phyloP scores from a whole-genome alignment of 1,140 invertebrate species.

The Drosophila ananassae region DNA sequence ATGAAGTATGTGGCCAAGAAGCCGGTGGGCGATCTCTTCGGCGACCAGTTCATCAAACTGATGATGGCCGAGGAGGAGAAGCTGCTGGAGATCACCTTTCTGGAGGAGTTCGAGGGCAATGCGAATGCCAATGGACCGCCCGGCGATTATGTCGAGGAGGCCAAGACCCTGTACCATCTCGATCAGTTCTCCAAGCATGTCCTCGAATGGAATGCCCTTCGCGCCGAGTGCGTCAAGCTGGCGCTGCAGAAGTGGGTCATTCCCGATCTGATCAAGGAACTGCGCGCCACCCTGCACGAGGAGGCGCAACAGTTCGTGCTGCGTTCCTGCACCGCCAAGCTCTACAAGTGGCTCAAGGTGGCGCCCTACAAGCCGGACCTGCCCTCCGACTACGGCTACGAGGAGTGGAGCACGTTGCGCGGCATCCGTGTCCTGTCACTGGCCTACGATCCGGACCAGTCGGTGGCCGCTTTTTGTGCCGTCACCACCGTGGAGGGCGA shows the following conservation, averaged over 20 bases:
- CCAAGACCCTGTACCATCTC: conserved; percentile 94
- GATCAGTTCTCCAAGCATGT: conserved; percentile 98
- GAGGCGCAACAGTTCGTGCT: conserved; percentile 97
- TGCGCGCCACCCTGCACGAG: conserved; percentile 90
- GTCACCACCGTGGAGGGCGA: conserved; percentile 95
- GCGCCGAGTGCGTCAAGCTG: conserved; percentile 94
- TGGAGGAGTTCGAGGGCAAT: conserved; percentile 91
- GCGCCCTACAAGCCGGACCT: conserved; percentile 91
- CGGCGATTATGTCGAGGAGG: conserved; percentile 92
- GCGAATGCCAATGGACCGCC: conserved; percentile 85
- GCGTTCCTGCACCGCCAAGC: conserved; percentile 91
- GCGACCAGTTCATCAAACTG: conserved; percentile 95
- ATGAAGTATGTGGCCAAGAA: conserved; percentile 98
- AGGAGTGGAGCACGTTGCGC: conserved; percentile 94
- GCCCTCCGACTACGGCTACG: conserved; percentile 91
- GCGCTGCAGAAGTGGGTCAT: conserved; percentile 95
- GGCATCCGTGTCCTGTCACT: conserved; percentile 95
- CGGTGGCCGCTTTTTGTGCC: conserved; percentile 95
- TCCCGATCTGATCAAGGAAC: conserved; percentile 94
- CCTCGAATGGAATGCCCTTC: conserved; percentile 97
- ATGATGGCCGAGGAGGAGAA: conserved; percentile 94
- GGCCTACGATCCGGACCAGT: conserved; percentile 92
- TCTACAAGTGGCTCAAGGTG: conserved; percentile 96
- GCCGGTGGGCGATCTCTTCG: conserved; percentile 94
- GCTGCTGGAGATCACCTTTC: conserved; percentile 89